Evolutionary conservation across 1,140 invertebrate species (phyloP).

Genomic region (Agrilus planipennis): DNA sequence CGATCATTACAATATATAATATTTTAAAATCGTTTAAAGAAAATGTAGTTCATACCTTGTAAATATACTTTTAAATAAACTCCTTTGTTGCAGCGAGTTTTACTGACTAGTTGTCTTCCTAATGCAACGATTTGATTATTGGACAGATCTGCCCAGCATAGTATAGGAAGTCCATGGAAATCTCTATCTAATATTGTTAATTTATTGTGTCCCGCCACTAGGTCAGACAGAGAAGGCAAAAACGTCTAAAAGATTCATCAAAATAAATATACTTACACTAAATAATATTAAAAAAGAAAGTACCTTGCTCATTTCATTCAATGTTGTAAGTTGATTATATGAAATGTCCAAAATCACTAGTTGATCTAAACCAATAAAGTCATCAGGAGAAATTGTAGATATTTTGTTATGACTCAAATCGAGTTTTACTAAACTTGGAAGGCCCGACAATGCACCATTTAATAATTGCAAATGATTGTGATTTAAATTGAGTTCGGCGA

Average conservation of each 20-base stretch:
- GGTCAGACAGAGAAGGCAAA: slow-evolving; percentile 56
- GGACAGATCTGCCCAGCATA: slow-evolving; percentile 65
- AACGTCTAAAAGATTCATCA: slow-evolving; percentile 45
- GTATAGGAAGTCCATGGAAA: slow-evolving; percentile 63
- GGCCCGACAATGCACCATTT: slow-evolving; percentile 59
- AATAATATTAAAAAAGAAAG: slow-evolving; percentile 8
- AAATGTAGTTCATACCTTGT: slow-evolving; percentile 46
- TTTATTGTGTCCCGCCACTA: slow-evolving; percentile 63
- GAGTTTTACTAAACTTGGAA: slow-evolving; percentile 55
- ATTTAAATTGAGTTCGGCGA: slow-evolving; percentile 57
- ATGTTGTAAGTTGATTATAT: slow-evolving; percentile 57
- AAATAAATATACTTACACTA: slow-evolving; percentile 6
- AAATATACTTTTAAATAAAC: slow-evolving; percentile 65
- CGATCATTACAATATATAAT: too few relatives aligned
- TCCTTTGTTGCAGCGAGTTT: slow-evolving; percentile 63
- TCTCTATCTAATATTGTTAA: slow-evolving; percentile 58
- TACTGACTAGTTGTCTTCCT: slow-evolving; percentile 58
- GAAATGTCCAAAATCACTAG: slow-evolving; percentile 62
- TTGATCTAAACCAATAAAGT: slow-evolving; percentile 58
- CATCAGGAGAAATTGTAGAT: slow-evolving; percentile 55
- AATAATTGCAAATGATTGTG: slow-evolving; percentile 56
- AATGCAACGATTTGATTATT: slow-evolving; percentile 59
- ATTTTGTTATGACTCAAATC: slow-evolving; percentile 63
- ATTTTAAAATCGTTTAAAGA: slow-evolving; percentile 1
- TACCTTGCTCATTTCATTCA: slow-evolving; percentile 71